Evolutionary conservation across 2,113 vertebrate species (phyloP).

Genomic region (Megaleporinus macrocephalus): DNA sequence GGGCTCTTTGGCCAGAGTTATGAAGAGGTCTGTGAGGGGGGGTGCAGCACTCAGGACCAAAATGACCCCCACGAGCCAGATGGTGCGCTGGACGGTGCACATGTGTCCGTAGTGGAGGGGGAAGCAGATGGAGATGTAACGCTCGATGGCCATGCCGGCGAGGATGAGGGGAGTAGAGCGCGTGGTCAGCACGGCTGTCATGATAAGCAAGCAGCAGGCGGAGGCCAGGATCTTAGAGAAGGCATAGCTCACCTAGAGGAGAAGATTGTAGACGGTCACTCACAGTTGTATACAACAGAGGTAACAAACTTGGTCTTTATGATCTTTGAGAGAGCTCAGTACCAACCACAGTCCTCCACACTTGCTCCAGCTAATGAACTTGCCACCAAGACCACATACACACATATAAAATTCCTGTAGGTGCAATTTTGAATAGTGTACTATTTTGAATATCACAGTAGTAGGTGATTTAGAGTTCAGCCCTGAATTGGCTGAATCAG

Average conservation of each 20-base stretch:
- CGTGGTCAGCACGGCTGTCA: constrained; percentile 74
- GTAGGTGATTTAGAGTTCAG: too few species aligned
- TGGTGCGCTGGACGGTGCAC: constrained; percentile 73
- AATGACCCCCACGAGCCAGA: constrained; percentile 66
- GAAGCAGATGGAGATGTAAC: constrained; percentile 78
- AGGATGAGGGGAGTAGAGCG: constrained; percentile 79
- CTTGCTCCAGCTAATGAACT: too few species aligned
- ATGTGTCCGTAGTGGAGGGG: constrained; percentile 73
- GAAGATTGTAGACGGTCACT: neutral
- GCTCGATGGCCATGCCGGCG: constrained; percentile 80
- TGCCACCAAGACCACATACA: too few species aligned
- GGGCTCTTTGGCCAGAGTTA: constrained; percentile 66
- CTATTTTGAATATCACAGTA: too few species aligned
- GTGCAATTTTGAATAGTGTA: too few species aligned
- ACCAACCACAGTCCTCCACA: too few species aligned
- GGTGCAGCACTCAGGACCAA: constrained; percentile 62
- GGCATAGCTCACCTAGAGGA: constrained; percentile 72
- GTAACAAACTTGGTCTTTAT: too few species aligned
- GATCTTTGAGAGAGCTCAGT: too few species aligned
- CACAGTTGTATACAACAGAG: too few species aligned
- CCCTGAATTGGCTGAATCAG: too few species aligned
- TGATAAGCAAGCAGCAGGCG: constrained; percentile 73
- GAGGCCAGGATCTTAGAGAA: constrained; percentile 75
- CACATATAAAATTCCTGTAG: too few species aligned
- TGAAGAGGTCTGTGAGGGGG: constrained; percentile 73